phyloP scores from a whole-genome alignment of 2,888 invertebrate species.

The Morpho deidamia region DNA sequence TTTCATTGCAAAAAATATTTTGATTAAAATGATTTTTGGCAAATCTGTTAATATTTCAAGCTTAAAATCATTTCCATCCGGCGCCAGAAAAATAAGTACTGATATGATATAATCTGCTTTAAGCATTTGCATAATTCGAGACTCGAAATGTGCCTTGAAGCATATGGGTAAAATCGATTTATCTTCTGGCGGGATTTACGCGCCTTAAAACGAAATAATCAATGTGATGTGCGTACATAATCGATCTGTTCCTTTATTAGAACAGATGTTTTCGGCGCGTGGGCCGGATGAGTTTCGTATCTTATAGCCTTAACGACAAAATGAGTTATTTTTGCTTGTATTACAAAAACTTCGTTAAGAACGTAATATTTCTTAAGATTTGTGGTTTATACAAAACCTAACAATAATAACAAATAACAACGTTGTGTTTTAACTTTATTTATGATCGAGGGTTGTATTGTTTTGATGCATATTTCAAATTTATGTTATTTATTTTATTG shows the following conservation, averaged over 20 bases:
- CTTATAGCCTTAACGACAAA: slow-evolving; percentile 17
- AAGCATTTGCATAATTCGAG: slow-evolving; percentile 46
- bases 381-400: too few species aligned
- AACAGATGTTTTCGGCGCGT: slow-evolving; percentile 24
- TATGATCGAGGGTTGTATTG: too few species aligned
- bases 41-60: slow-evolving; percentile 1
- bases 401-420: too few species aligned
- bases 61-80: slow-evolving; percentile 1
- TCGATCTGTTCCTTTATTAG: slow-evolving; percentile 36
- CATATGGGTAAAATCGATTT: slow-evolving; percentile 47
- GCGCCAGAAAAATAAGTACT: background rate
- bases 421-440: too few species aligned
- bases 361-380: too few species aligned
- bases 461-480: too few species aligned
- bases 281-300: slow-evolving; percentile 20
- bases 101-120: slow-evolving; percentile 28
- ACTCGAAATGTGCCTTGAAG: slow-evolving; percentile 36
- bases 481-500: too few species aligned
- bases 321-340: slow-evolving; percentile 12
- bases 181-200: slow-evolving; percentile 51
- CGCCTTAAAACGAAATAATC: slow-evolving; percentile 30
- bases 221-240: slow-evolving; percentile 37
- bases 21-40: too few species aligned
- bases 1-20: too few species aligned
- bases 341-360: background rate